phyloP scores from a whole-genome alignment of 2,888 invertebrate genomes.

The Norana najaformis region DNA sequence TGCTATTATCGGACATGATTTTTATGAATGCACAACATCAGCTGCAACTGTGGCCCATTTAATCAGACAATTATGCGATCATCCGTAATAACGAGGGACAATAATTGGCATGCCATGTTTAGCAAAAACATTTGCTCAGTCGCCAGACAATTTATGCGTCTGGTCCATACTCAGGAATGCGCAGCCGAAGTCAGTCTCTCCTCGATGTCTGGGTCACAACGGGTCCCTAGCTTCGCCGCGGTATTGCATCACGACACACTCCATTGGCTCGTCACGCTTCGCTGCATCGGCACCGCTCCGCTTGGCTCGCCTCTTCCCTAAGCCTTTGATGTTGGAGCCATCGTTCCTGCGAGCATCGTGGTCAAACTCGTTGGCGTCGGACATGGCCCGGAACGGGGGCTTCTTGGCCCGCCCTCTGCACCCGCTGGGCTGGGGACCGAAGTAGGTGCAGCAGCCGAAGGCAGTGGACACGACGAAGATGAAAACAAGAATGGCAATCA shows the following conservation, averaged over 20 bases:
- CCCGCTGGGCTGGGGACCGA: neutral
- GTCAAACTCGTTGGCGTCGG: neutral
- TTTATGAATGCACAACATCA: too few relatives aligned
- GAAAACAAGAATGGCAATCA: neutral
- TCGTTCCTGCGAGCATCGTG: neutral
- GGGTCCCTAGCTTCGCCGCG: neutral
- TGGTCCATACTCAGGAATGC: too few relatives aligned
- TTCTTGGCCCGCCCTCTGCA: neutral
- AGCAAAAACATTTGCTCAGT: too few relatives aligned
- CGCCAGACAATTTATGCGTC: too few relatives aligned
- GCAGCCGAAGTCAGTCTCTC: too few relatives aligned
- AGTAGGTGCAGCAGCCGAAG: neutral
- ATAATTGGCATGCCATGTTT: too few relatives aligned
- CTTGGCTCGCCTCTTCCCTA: neutral
- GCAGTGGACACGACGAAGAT: neutral
- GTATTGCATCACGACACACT: slow-evolving; percentile 8
- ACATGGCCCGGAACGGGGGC: neutral
- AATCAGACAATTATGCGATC: too few relatives aligned
- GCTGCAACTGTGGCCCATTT: too few relatives aligned
- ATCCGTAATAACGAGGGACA: too few relatives aligned
- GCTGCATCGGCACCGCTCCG: neutral
- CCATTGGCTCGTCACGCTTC: neutral
- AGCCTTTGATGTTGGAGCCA: neutral
- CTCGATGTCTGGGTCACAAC: neutral
- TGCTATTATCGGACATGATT: too few relatives aligned